Percentiles rank a stretch among this genome's conserved stretches.
Evolutionary conservation across 2,113 vertebrate genomes (phyloP).

Genomic region (Sceloporus tristichus): DNA sequence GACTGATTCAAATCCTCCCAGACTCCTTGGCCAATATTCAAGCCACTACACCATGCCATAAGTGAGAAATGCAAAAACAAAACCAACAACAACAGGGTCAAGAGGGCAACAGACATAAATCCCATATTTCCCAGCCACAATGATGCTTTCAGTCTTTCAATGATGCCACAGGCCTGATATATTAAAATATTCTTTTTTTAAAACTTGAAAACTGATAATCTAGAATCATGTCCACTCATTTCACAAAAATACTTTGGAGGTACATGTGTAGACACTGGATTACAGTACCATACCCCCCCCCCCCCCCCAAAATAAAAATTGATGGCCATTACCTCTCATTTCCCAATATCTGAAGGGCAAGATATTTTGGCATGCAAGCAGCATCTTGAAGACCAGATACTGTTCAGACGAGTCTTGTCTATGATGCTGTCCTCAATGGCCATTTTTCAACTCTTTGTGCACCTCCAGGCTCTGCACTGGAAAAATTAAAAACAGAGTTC

Average conservation of each 20-base stretch:
- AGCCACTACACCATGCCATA: too few relatives aligned
- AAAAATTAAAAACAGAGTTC: conserved; percentile 67
- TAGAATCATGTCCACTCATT: background rate
- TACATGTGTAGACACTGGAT: background rate
- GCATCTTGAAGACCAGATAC: background rate
- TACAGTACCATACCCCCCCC: background rate
- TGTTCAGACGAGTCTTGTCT: background rate
- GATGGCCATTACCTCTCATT: background rate
- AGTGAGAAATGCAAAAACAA: too few relatives aligned
- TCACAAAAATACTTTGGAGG: background rate
- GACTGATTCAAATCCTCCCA: too few relatives aligned
- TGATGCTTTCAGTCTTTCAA: background rate
- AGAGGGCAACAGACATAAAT: too few relatives aligned
- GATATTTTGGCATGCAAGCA: background rate
- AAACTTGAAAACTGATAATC: background rate
- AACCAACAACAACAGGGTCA: too few relatives aligned
- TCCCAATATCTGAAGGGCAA: background rate
- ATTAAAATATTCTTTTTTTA: too few relatives aligned
- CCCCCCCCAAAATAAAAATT: too few relatives aligned
- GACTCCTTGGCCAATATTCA: too few relatives aligned
- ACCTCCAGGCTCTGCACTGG: conserved; percentile 38
- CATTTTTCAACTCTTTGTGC: background rate
- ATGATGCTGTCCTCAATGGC: too few relatives aligned
- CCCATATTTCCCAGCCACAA: background rate
- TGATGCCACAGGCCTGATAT: background rate